Evolutionary conservation across 2,797 vertebrate genomes (phyloP).

Genomic region (Erethizon dorsatum): DNA sequence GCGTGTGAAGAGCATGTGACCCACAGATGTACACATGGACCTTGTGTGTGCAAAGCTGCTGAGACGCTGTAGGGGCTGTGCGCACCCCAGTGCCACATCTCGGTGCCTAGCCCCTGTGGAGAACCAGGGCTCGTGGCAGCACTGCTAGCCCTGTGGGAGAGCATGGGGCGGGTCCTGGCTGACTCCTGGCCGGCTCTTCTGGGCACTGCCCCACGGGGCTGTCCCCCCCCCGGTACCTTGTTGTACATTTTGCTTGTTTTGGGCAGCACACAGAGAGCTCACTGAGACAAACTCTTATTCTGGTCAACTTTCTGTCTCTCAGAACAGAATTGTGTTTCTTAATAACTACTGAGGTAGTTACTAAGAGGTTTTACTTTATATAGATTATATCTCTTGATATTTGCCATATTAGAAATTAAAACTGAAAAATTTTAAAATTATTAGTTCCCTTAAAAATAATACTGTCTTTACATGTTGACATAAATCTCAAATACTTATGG

Average conservation of each 20-base stretch:
- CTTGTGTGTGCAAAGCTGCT: background rate
- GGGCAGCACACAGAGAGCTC: background rate
- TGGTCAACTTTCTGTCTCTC: background rate
- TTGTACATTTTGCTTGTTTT: background rate
- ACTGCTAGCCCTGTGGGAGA: background rate
- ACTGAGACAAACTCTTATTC: background rate
- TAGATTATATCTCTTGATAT: background rate
- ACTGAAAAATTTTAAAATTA: background rate
- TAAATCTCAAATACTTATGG: background rate
- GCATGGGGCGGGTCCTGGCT: background rate
- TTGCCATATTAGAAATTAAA: constrained; percentile 35
- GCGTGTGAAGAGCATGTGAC: background rate
- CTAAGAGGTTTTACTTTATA: background rate
- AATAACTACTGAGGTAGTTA: background rate
- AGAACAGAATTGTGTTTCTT: background rate
- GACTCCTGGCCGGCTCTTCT: background rate
- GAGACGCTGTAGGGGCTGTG: background rate
- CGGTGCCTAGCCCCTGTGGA: too few relatives aligned
- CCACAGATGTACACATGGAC: background rate
- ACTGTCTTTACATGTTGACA: background rate
- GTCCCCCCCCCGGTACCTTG: background rate
- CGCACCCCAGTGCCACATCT: too few relatives aligned
- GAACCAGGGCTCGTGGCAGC: background rate
- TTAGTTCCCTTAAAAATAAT: background rate
- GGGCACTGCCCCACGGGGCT: too few relatives aligned